Percentiles rank a stretch among this genome's conserved stretches.
phyloP scores from a whole-genome alignment of 2,797 vertebrate genomes.

The Gallinago solitaria region DNA sequence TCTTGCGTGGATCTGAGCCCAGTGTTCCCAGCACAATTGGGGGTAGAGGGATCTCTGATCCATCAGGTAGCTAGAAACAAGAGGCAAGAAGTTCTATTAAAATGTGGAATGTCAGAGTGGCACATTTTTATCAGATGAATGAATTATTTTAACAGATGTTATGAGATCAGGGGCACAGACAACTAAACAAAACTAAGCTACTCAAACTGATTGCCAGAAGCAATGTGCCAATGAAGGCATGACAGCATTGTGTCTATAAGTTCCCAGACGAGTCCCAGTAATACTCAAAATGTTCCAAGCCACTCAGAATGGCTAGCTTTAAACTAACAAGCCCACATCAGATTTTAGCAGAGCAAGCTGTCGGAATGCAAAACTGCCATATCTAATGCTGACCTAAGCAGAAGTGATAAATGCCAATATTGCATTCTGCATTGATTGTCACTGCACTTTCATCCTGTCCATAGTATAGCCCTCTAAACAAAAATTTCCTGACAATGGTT shows the following conservation, averaged over 20 bases:
- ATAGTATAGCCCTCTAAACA: not conserved
- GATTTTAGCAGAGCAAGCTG: conserved; percentile 2
- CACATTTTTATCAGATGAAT: not conserved
- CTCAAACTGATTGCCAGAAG: not conserved
- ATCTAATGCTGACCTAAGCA: not conserved
- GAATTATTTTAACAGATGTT: not conserved
- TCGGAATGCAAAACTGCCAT: not conserved
- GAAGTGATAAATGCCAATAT: not conserved
- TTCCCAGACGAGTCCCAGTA: not conserved
- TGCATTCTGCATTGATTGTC: not conserved
- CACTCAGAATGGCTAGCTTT: not conserved
- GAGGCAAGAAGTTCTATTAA: not conserved
- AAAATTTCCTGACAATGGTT: not conserved
- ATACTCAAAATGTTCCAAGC: not conserved
- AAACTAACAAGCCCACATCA: not conserved
- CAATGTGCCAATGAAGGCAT: not conserved
- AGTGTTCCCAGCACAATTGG: conserved; percentile 89
- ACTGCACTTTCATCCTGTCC: not conserved
- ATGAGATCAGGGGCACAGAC: not conserved
- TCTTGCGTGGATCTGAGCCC: conserved; percentile 90
- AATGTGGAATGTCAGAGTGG: accelerated
- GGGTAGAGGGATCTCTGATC: conserved; percentile 91
- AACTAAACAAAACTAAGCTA: not conserved
- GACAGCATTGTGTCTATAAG: not conserved
- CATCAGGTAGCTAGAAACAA: conserved; percentile 82